Evolutionary conservation across 53 echinoderm and acorn worm genomes (phyloP).

Genomic region (Pentamera pediparva): DNA sequence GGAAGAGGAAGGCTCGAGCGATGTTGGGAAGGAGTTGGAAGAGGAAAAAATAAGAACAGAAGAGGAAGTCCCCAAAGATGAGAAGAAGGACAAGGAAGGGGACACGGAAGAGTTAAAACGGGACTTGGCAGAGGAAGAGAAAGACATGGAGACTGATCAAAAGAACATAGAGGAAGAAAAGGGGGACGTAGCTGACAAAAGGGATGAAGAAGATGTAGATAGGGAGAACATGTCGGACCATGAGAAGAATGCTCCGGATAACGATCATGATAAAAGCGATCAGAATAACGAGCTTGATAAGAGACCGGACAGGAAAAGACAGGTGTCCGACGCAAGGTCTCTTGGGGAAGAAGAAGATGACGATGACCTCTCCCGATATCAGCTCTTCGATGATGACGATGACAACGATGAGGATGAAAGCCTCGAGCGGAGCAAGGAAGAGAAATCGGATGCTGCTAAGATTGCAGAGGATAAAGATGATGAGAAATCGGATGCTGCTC

Average conservation of each 20-base stretch:
- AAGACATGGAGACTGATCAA: neutral
- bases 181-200: constrained; percentile 13
- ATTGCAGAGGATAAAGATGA: neutral
- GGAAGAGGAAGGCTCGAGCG: too few species aligned
- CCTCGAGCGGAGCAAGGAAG: neutral
- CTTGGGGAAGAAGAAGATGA: constrained; percentile 27
- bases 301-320: neutral
- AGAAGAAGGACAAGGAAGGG: neutral
- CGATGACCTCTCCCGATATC: constrained; percentile 4
- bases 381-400: constrained; percentile 21
- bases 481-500: constrained; percentile 5
- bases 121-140: neutral
- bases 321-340: neutral
- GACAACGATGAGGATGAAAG: constrained; percentile 31
- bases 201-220: constrained; percentile 6
- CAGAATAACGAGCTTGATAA: neutral
- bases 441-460: too few species aligned
- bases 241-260: too few species aligned
- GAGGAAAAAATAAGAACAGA: too few species aligned
- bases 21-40: too few species aligned
- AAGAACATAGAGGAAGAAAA: neutral
- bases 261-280: neutral
- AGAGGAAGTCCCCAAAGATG: constrained; percentile 16
- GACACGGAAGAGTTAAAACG: neutral
- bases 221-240: neutral